phyloP scores from a whole-genome alignment of 2,113 vertebrate genomes.

The Neodontobutis hainanensis region DNA sequence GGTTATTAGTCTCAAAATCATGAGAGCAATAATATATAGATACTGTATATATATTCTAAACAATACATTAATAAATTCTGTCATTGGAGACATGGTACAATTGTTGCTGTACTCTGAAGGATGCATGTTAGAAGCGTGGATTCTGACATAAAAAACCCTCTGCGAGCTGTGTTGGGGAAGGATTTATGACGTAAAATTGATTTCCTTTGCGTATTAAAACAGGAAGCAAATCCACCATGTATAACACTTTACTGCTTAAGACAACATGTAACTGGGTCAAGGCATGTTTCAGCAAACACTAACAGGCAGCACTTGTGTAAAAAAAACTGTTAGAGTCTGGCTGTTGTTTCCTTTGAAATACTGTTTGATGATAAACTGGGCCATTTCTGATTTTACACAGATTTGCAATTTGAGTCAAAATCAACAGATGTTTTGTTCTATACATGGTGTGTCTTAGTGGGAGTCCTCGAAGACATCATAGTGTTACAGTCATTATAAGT shows the following conservation, averaged over 20 bases:
- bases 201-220: constrained; percentile 7
- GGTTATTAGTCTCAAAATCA: too few relatives aligned
- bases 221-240: constrained; percentile 1
- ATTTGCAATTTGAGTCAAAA: too few relatives aligned
- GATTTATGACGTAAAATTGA: constrained; percentile 4
- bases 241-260: constrained; percentile 1
- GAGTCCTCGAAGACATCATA: too few relatives aligned
- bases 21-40: too few relatives aligned
- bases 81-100: too few relatives aligned
- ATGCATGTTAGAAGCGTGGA: neutral
- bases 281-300: constrained; percentile 1
- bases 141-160: constrained; percentile 1
- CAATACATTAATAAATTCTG: too few relatives aligned
- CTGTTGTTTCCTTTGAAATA: neutral
- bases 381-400: too few relatives aligned
- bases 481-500: too few relatives aligned
- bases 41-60: too few relatives aligned
- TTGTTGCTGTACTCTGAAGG: neutral
- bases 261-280: constrained; percentile 9
- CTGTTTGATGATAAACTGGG: too few relatives aligned
- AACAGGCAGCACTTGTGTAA: neutral
- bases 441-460: too few relatives aligned
- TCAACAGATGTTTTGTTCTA: too few relatives aligned
- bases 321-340: neutral
- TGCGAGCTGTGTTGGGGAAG: neutral